Conservation (phyloP, 2,113 vertebrate genomes). For the Nesoenas mayeri region DNA sequence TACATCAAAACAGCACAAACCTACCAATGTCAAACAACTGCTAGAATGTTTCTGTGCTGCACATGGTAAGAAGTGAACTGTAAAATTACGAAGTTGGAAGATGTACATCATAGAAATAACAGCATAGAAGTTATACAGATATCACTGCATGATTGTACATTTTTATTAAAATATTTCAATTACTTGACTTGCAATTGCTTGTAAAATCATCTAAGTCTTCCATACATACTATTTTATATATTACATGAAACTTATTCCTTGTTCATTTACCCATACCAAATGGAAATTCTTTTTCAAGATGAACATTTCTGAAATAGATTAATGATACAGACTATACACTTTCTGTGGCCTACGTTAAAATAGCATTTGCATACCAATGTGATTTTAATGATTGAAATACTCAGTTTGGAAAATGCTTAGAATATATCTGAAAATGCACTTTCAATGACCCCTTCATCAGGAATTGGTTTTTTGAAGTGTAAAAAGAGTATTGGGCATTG, state of each 20-base stretch:
- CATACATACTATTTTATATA: neutral
- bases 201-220: neutral
- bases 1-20: neutral
- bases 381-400: neutral
- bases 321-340: neutral
- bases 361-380: neutral
- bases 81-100: neutral
- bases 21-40: neutral
- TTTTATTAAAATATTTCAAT: neutral
- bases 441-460: neutral
- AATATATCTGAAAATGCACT: neutral
- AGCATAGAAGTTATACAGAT: neutral
- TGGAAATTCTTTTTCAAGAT: neutral
- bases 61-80: neutral
- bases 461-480: neutral
- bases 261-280: neutral
- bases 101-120: neutral
- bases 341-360: neutral
- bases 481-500: neutral
- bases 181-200: neutral
- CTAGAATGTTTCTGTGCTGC: neutral
- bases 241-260: neutral
- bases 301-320: neutral
- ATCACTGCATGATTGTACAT: neutral
- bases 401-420: neutral